A percentile compares a stretch with the other conserved stretches of the same genome.
phyloP scores from a whole-genome alignment of 2,113 vertebrate species.

The Sander vitreus region DNA sequence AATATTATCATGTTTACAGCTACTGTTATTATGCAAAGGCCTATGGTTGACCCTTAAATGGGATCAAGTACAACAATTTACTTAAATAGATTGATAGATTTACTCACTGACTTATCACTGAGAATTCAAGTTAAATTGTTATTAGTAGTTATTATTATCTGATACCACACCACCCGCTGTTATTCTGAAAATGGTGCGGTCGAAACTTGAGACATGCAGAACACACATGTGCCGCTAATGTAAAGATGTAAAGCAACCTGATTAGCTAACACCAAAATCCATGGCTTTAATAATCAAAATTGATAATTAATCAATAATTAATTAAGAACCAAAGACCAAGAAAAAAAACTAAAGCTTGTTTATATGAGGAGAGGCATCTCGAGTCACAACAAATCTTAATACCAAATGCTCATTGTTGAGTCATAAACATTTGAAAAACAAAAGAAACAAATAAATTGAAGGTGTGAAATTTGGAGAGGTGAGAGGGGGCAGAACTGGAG shows the following conservation, averaged over 20 bases:
- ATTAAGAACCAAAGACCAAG: not conserved
- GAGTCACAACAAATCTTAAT: not conserved
- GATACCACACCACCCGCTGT: no score
- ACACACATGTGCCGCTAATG: no score
- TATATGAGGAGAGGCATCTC: not conserved
- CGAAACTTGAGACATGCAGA: no score
- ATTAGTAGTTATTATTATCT: no score
- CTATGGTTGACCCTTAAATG: no score
- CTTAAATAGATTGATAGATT: no score
- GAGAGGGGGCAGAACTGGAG: not conserved
- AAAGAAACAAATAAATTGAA: not conserved
- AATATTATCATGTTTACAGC: slow-evolving; percentile 1
- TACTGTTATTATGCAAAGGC: not conserved
- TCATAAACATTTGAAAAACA: not conserved
- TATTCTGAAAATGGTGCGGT: no score
- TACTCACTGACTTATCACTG: no score
- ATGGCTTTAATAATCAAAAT: not conserved
- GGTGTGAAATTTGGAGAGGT: not conserved
- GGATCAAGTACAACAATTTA: no score
- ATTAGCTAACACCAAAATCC: no score
- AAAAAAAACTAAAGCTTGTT: not conserved
- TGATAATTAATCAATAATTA: not conserved
- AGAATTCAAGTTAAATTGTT: no score
- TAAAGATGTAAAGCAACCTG: no score
- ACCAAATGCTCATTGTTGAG: not conserved